A percentile compares a stretch with the other conserved stretches of the same genome.
phyloP scores from a whole-genome alignment of 1,140 invertebrate species.

The Cotesia chilonis region DNA sequence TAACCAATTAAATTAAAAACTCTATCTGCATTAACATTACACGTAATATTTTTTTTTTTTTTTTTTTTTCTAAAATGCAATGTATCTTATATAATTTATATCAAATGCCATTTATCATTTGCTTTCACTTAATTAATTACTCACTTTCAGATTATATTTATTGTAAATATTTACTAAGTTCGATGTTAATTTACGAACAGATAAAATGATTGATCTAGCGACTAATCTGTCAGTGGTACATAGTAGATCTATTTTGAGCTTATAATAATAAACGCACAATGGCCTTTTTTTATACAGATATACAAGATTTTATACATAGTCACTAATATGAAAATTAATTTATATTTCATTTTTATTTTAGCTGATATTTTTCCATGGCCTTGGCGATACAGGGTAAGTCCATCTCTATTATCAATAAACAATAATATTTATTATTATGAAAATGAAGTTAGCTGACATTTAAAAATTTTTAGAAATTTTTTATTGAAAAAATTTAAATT shows the following conservation, averaged over 20 bases:
- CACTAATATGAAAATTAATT: background rate
- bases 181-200: too few relatives aligned
- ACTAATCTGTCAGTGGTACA: too few relatives aligned
- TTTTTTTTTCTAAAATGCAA: background rate
- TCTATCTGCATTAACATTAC: conserved; percentile 25
- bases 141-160: background rate
- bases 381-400: conserved; percentile 68
- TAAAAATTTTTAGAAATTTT: too few relatives aligned
- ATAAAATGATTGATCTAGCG: too few relatives aligned
- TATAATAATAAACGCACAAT: background rate
- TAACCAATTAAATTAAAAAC: conserved; percentile 33
- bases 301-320: too few relatives aligned
- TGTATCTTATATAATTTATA: conserved; percentile 36
- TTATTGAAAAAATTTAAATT: too few relatives aligned
- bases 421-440: background rate
- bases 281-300: background rate
- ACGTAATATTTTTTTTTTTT: background rate
- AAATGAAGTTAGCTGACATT: too few relatives aligned
- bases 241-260: background rate
- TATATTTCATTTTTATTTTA: conserved; percentile 52
- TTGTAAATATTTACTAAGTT: background rate
- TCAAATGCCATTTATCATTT: background rate
- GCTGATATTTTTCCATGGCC: conserved; percentile 68
- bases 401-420: background rate
- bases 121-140: background rate